A percentile compares a stretch with the other conserved stretches of the same genome.
Evolutionary conservation across 2,113 vertebrate species (phyloP).

Genomic region (Cyrtonyx montezumae): DNA sequence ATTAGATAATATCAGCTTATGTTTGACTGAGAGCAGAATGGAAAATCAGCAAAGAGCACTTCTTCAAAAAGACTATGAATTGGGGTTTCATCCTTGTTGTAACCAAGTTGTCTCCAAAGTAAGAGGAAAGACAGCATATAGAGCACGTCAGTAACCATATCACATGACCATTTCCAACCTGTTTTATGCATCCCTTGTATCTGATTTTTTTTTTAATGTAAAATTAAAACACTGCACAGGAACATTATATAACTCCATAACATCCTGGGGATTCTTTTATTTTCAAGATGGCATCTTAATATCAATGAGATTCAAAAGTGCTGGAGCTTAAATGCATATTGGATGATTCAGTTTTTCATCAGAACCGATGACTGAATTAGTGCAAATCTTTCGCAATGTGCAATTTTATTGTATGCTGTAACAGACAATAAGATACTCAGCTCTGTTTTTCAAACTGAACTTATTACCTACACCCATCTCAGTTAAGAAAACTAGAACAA

Average conservation of each 20-base stretch:
- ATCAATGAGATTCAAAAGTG: background rate
- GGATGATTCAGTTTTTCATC: background rate
- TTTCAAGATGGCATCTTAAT: background rate
- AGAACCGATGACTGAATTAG: background rate
- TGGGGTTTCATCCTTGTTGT: background rate
- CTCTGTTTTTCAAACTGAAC: background rate
- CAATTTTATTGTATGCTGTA: background rate
- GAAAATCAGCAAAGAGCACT: background rate
- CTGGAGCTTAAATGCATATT: background rate
- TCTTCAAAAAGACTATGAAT: background rate
- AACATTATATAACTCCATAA: background rate
- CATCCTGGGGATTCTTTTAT: background rate
- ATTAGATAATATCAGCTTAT: background rate
- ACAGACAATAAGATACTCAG: background rate
- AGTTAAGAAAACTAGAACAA: slow-evolving; percentile 46
- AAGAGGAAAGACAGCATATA: background rate
- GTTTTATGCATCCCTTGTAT: background rate
- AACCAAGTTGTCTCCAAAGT: background rate
- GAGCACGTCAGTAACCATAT: background rate
- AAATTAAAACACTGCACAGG: background rate
- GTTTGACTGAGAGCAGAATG: background rate
- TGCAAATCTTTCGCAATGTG: background rate
- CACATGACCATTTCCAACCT: background rate
- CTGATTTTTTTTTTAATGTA: background rate
- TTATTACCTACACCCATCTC: background rate